Evolutionary conservation across 2,113 vertebrate species (phyloP).

Genomic region (Oncorhynchus kisutch): DNA sequence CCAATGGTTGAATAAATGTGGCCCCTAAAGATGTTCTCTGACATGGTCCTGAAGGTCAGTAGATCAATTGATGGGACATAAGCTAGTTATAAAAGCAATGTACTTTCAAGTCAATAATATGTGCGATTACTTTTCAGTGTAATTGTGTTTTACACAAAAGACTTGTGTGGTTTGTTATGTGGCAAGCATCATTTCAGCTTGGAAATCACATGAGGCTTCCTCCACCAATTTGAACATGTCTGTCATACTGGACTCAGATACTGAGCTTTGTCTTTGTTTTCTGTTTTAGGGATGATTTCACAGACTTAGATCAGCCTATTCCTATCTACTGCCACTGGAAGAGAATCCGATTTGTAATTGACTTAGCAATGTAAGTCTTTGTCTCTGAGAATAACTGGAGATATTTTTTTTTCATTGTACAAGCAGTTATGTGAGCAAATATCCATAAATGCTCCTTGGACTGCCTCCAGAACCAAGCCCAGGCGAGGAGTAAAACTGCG

Average conservation of each 20-base stretch:
- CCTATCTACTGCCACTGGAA: neutral
- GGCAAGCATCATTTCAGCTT: too few relatives aligned
- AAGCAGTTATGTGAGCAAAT: slow-evolving; percentile 27
- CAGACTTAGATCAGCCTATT: neutral
- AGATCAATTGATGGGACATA: too few relatives aligned
- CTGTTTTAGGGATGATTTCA: neutral
- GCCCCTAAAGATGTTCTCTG: too few relatives aligned
- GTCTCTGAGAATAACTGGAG: neutral
- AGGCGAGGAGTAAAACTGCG: neutral
- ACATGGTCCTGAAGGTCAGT: too few relatives aligned
- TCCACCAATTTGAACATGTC: too few relatives aligned
- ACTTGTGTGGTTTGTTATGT: too few relatives aligned
- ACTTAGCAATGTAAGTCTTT: neutral
- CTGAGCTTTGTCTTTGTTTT: neutral
- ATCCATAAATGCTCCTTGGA: slow-evolving; percentile 21
- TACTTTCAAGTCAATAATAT: too few relatives aligned
- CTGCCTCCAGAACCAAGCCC: neutral
- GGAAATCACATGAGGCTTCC: too few relatives aligned
- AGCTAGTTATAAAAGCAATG: too few relatives aligned
- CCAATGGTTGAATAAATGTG: too few relatives aligned
- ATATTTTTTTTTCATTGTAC: slow-evolving; percentile 1
- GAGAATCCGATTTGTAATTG: neutral
- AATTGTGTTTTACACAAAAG: neutral
- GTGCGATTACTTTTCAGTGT: too few relatives aligned
- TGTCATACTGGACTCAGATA: neutral